Evolutionary conservation across 2,113 vertebrate genomes (phyloP).

Genomic region (Abramis brama): DNA sequence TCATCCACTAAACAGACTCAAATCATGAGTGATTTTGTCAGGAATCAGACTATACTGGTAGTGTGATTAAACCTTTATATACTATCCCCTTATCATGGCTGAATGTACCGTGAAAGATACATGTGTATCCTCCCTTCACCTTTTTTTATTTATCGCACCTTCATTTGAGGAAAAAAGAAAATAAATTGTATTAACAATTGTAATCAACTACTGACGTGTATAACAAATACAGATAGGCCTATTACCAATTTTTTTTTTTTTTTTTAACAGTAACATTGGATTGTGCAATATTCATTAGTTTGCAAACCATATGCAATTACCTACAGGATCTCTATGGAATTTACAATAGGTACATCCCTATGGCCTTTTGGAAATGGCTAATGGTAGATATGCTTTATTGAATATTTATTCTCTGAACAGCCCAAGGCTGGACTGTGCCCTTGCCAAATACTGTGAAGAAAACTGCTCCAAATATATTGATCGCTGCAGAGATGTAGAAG

Average conservation of each 20-base stretch:
- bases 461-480: constrained; percentile 88
- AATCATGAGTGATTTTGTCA: background rate
- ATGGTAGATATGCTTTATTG: constrained; percentile 60
- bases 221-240: background rate
- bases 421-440: constrained; percentile 91
- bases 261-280: background rate
- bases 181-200: too few relatives aligned
- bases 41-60: background rate
- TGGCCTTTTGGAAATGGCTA: constrained; percentile 2
- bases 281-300: background rate
- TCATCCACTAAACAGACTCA: background rate
- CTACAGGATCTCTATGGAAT: background rate
- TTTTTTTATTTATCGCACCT: background rate
- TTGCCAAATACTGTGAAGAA: constrained; percentile 86
- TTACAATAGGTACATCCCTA: constrained; percentile 2
- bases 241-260: background rate
- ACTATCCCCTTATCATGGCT: background rate
- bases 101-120: background rate
- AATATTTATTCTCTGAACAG: constrained; percentile 73
- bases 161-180: background rate
- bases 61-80: background rate
- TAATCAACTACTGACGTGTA: background rate
- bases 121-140: background rate
- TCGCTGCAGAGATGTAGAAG: constrained; percentile 91
- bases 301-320: constrained; percentile 8